Conservation (phyloP, 2,888 invertebrate species). For the Lymantria monacha region DNA sequence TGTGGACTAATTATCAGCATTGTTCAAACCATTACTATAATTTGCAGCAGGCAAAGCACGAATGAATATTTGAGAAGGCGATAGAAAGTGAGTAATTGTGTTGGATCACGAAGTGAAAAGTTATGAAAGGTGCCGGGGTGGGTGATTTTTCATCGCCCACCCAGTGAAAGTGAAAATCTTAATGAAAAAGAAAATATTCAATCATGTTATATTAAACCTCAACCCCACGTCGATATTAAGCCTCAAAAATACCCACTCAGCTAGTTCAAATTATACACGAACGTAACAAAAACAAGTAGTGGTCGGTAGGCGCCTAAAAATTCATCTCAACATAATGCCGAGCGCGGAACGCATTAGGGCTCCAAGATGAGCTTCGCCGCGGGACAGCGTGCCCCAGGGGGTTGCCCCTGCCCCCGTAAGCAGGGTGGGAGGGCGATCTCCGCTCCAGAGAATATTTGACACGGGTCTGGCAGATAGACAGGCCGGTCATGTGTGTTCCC, state of each 20-base stretch:
- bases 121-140: slow-evolving; percentile 78
- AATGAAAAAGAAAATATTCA: slow-evolving; percentile 75
- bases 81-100: slow-evolving; percentile 79
- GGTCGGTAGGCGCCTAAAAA: slow-evolving; percentile 61
- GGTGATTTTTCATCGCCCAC: slow-evolving; percentile 73
- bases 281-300: slow-evolving; percentile 41
- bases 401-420: slow-evolving; percentile 59
- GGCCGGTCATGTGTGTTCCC: slow-evolving; percentile 82
- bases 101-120: slow-evolving; percentile 82
- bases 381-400: slow-evolving; percentile 79
- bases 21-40: slow-evolving; percentile 75
- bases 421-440: slow-evolving; percentile 68
- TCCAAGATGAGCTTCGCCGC: slow-evolving; percentile 81
- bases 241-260: not conserved
- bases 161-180: slow-evolving; percentile 68
- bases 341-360: slow-evolving; percentile 77
- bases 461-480: slow-evolving; percentile 83
- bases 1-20: slow-evolving; percentile 73
- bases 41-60: slow-evolving; percentile 76
- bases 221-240: slow-evolving; percentile 35
- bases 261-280: slow-evolving; percentile 10
- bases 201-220: slow-evolving; percentile 49
- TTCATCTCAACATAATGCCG: slow-evolving; percentile 72
- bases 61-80: slow-evolving; percentile 82
- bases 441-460: slow-evolving; percentile 83